Conservation (phyloP, 2,888 invertebrate species). For the Bruchidius siliquastri region DNA sequence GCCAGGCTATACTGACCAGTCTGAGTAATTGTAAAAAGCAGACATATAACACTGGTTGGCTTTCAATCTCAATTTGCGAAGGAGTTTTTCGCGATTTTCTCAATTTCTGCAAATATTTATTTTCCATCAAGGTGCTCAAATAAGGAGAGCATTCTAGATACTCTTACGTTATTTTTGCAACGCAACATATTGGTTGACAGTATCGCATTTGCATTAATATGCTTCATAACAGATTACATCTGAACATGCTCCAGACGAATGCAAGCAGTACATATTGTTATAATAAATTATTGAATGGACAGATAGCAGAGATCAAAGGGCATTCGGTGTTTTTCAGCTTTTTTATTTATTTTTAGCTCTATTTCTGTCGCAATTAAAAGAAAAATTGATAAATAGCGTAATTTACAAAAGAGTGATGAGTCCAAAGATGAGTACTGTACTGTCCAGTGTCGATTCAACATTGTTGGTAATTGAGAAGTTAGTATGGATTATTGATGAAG, state of each 20-base stretch:
- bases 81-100: too few species aligned
- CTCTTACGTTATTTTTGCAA: too few species aligned
- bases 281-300: not conserved
- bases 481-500: too few species aligned
- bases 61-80: too few species aligned
- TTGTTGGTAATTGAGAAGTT: too few species aligned
- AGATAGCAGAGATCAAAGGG: not conserved
- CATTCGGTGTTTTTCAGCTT: not conserved
- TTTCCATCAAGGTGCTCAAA: too few species aligned
- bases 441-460: too few species aligned
- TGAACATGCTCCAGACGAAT: not conserved
- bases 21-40: too few species aligned
- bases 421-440: not conserved
- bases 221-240: not conserved
- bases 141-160: too few species aligned
- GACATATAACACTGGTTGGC: too few species aligned
- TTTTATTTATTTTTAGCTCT: not conserved
- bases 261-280: not conserved
- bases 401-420: not conserved
- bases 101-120: too few species aligned
- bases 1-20: too few species aligned
- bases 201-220: not conserved
- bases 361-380: not conserved
- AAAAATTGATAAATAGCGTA: not conserved
- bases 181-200: not conserved